Conservation (phyloP, 1,140 invertebrate genomes). For the Papilio polyxenes region DNA sequence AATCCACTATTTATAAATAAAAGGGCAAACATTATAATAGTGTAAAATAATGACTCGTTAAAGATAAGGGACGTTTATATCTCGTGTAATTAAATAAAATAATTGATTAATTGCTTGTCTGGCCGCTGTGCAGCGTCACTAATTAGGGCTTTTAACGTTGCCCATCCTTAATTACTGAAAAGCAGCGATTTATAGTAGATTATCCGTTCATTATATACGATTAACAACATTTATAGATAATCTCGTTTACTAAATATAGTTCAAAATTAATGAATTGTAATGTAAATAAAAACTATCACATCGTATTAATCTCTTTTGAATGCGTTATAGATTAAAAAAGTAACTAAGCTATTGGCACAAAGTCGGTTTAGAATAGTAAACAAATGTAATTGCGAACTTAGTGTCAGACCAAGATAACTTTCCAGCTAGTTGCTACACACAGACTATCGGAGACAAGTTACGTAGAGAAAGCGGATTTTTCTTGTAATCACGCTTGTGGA, state of each 20-base stretch:
- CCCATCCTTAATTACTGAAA: constrained; percentile 22
- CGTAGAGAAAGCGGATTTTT: constrained; percentile 6
- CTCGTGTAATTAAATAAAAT: constrained; percentile 59
- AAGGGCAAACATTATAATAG: not conserved
- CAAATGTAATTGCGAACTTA: not conserved
- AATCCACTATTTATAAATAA: too few relatives aligned
- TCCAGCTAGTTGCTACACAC: not conserved
- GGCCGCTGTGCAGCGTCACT: constrained; percentile 40
- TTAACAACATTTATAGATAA: not conserved
- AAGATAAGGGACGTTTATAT: constrained; percentile 38
- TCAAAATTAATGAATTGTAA: not conserved
- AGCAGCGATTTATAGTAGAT: constrained; percentile 5
- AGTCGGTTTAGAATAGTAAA: not conserved
- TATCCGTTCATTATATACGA: not conserved
- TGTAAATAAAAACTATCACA: too few relatives aligned
- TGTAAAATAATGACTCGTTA: constrained; percentile 15
- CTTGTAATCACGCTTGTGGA: not conserved
- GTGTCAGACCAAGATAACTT: constrained; percentile 27
- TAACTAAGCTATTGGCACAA: not conserved
- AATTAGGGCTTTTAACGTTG: constrained; percentile 46
- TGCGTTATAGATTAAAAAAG: too few relatives aligned
- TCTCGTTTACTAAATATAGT: not conserved
- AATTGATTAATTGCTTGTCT: constrained; percentile 64
- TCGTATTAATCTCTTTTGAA: too few relatives aligned
- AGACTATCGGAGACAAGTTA: constrained; percentile 1